Evolutionary conservation across 2,113 vertebrate species (phyloP), one percentile per base, ranked within the genome.

Genomic region (Cheilinus undulatus): DNA sequence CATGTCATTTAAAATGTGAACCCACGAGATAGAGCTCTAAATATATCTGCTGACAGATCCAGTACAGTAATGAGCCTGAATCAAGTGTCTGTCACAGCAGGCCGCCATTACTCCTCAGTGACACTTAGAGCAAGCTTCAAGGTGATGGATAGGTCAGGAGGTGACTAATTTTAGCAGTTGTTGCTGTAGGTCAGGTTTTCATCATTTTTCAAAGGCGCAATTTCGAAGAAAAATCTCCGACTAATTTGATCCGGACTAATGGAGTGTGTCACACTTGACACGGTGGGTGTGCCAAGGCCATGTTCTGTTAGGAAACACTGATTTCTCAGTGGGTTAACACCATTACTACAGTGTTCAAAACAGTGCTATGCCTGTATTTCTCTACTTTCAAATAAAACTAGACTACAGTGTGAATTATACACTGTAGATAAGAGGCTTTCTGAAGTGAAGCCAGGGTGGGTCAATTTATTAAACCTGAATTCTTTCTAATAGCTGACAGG

Each of bases 51-150:
- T 85, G 88, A 88, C 86, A 91, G 80, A 83, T 85, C 78, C 83
- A 73, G 73, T 56, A 60, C 76, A 72, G 73, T 93, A 92, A 93
- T 92, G 89, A 91, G 87, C 79, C 53, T 76, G 86, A 92, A 87
- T 85, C 88, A 88, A 89, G 76, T 81, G 86, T 91, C 86, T 83
- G 84, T 87, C 79, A 86, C 73, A 71, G 78, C 23, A 12, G 0
- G 74, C 79, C 69, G 45, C 80, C 78, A 76, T 88, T 85, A 88
- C 73, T 90, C 67, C 76, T 73, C 46, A 4, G 8, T 40, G 78
- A 80, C 74, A 63, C 74, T 24, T 0, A 0, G 38, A 65, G 75
- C 51, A 9, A 1, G 57, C 69, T 67, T 34, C 71, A 59, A 77
- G 81, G 75, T 83, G 87, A 91, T 62, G 73, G 83, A 83, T 83